These are phyloP conservation scores for Anguilla japonica DNA, from an alignment of 2,113 vertebrate genomes.

Conservation along the genomic window DNA sequence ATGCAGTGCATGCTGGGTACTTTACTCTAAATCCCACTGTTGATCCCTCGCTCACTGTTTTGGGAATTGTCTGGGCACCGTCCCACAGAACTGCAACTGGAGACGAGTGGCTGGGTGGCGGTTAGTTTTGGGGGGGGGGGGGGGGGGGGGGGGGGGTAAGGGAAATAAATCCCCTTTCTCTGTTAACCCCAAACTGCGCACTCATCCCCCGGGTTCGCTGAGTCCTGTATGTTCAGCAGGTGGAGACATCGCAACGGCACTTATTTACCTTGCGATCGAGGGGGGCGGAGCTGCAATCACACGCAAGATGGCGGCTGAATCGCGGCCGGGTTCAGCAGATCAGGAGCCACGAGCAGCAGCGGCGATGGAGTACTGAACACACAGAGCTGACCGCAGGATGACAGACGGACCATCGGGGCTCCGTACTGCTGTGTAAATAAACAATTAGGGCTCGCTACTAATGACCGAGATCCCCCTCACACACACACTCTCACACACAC, in stretches of 20 bases:
- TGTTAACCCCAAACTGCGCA: neutral
- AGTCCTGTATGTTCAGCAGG: neutral
- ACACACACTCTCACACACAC: neutral
- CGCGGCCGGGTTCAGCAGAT: neutral
- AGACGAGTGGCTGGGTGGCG: neutral
- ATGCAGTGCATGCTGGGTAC: neutral
- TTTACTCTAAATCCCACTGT: neutral
- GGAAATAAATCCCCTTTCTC: neutral
- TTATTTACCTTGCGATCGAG: neutral
- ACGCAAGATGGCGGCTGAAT: neutral
- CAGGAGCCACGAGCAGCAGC: neutral
- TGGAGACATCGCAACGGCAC: neutral
- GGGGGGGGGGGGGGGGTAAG: neutral
- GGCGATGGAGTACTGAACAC: neutral
- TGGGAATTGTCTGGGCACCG: neutral
- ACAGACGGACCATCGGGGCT: neutral
- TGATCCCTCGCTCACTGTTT: too few species aligned
- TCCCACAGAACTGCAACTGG: neutral
- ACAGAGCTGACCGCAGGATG: neutral
- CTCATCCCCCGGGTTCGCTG: neutral
- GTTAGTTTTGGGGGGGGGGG: neutral
- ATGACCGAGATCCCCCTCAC: neutral
- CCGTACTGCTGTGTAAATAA: neutral
- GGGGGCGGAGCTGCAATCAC: neutral
- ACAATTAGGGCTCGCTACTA: neutral